A percentile compares a stretch with the other conserved stretches of the same genome.
Evolutionary conservation across 2,888 invertebrate genomes (phyloP).

Genomic region (Peribatodes rhomboidaria): DNA sequence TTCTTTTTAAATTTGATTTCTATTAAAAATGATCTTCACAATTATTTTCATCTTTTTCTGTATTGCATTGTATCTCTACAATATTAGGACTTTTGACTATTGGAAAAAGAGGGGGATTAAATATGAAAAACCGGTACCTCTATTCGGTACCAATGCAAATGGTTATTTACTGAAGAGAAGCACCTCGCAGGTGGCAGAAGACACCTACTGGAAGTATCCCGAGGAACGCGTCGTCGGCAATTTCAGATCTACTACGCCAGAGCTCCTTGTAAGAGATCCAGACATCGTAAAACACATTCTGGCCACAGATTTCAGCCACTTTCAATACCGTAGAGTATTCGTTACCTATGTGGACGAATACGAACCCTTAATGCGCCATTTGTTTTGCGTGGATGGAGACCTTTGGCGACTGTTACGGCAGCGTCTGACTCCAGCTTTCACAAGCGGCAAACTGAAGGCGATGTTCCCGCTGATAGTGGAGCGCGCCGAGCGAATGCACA

Average conservation of each 20-base stretch:
- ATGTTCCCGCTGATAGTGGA: constrained; percentile 73
- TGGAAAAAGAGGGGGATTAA: constrained; percentile 65
- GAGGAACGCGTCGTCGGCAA: constrained; percentile 68
- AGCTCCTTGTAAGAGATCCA: constrained; percentile 64
- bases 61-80: constrained; percentile 18
- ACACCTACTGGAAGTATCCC: constrained; percentile 63
- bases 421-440: constrained; percentile 69
- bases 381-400: constrained; percentile 68
- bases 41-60: not conserved
- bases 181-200: constrained; percentile 47
- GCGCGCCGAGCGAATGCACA: constrained; percentile 66
- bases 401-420: constrained; percentile 68
- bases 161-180: constrained; percentile 49
- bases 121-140: constrained; percentile 58
- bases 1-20: too few species aligned
- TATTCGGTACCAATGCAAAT: constrained; percentile 57
- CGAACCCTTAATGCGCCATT: constrained; percentile 58
- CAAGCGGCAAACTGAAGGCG: constrained; percentile 65
- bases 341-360: constrained; percentile 35
- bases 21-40: constrained; percentile 5
- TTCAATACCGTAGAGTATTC: constrained; percentile 38
- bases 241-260: constrained; percentile 62
- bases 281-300: constrained; percentile 62
- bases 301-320: constrained; percentile 60
- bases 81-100: constrained; percentile 47